Base-by-base conservation (phyloP, 2,888 invertebrate genomes). In the Tachina grossa region DNA sequence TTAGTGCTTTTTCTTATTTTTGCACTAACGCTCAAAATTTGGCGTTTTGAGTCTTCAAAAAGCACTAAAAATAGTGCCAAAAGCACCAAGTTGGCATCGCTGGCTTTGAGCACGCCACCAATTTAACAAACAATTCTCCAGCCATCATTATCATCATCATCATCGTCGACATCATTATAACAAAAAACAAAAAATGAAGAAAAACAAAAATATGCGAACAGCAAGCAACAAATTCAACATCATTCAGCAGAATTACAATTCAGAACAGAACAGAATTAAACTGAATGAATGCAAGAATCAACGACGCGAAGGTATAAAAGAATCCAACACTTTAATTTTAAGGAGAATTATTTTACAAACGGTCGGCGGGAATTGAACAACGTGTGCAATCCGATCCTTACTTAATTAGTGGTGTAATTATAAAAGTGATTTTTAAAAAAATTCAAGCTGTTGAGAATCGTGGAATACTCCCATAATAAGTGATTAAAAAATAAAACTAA, bases 241-340 rank as follows among this genome's bases (percentile, higher is more conserved):
- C 79, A 71, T 80, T 77, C 55, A 74, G 68, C 78, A 43, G 83
- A 79, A 71, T 79, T 65, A 81, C 80, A 83, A 80, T 78, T 83
- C 75, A 79, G 83, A 84, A 84, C 80, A 68, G 77, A 86, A 85
- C 66, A 19, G 41, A 77, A 31, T 31, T 31, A 31, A 63, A 68
- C 41, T 72, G 22, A 72, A 80, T 72, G 22, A 72, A 80, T 55
- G 22, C 41, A 66, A 75, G 59, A 75, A 78, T 84, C 84, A 77
- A 55, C 85, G 66, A 87, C 51, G 87, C 91, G 91, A 92, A 88
- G 90, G 92, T 91, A 92, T 92, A 92, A 90, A 92, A 92, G 92
- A 92, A 92, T 91, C 92, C 89, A 89, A 87, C 89, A 87, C 43
- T 83, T 76, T 55, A 45, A 53, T 45, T 80, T 79, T 14, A 45